A percentile compares a stretch with the other conserved stretches of the same genome.
phyloP scores from a whole-genome alignment of 2,797 vertebrate species.

The Naso thynnoides region DNA sequence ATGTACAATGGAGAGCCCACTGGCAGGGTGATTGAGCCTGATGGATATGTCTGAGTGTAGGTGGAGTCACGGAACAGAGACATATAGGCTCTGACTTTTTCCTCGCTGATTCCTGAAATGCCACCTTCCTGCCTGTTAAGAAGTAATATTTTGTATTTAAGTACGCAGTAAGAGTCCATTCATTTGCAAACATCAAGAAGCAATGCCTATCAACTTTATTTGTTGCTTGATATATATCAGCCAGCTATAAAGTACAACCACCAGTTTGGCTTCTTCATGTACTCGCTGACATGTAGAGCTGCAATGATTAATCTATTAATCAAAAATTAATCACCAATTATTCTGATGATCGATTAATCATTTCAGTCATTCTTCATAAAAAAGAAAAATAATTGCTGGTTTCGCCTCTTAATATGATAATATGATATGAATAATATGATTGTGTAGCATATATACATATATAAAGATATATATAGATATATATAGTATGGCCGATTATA shows the following conservation, averaged over 20 bases:
- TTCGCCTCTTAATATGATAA: too few relatives aligned
- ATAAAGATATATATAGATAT: too few relatives aligned
- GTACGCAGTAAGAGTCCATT: too few relatives aligned
- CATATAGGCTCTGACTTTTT: slow-evolving; percentile 75
- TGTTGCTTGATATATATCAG: neutral
- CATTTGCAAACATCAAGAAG: neutral
- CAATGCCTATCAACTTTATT: neutral
- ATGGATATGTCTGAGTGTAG: slow-evolving; percentile 72
- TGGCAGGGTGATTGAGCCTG: slow-evolving; percentile 30
- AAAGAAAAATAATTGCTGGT: too few relatives aligned
- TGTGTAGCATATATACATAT: too few relatives aligned
- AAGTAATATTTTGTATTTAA: neutral
- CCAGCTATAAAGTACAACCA: neutral
- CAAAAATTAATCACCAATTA: too few relatives aligned
- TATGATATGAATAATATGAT: too few relatives aligned
- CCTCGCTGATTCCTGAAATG: slow-evolving; percentile 54
- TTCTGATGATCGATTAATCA: too few relatives aligned
- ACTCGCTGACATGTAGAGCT: too few relatives aligned
- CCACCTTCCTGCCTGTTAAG: slow-evolving; percentile 48
- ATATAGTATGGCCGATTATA: too few relatives aligned
- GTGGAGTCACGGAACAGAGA: slow-evolving; percentile 74
- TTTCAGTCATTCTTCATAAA: too few relatives aligned
- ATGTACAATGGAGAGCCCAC: slow-evolving; percentile 78
- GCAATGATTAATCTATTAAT: too few relatives aligned
- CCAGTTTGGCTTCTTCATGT: neutral